Conservation (phyloP, 2,797 vertebrate genomes). For the Microcaecilia unicolor region DNA sequence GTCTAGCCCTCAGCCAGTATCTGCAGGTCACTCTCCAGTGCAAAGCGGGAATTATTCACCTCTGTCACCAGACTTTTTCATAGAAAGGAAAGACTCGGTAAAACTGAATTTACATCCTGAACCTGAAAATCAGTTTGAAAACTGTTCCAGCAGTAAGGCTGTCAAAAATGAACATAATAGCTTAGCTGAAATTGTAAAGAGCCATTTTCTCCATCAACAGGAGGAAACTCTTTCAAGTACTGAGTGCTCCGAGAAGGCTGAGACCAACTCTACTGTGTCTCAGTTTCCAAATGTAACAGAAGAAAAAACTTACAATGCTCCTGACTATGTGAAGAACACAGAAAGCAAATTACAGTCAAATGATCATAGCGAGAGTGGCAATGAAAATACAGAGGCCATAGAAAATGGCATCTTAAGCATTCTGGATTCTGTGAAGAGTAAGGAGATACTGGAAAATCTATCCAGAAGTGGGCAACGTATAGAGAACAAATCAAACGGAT, state of each 20-base stretch:
- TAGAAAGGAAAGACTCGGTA: conserved; percentile 1
- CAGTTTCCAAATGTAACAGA: conserved; percentile 1
- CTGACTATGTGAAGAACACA: not conserved
- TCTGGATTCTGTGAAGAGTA: conserved; percentile 7
- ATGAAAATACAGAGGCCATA: not conserved
- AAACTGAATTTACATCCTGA: not conserved
- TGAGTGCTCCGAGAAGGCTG: not conserved
- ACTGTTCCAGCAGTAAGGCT: not conserved
- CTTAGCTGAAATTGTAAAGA: not conserved
- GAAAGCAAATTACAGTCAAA: not conserved
- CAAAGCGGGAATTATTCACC: conserved; percentile 33
- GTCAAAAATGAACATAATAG: not conserved
- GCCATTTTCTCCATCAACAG: conserved; percentile 3
- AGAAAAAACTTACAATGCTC: not conserved
- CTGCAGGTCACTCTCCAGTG: conserved; percentile 19
- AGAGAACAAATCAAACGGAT: not conserved
- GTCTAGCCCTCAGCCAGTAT: not conserved
- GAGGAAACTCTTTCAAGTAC: not conserved
- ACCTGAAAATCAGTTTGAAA: not conserved
- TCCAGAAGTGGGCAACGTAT: conserved; percentile 41
- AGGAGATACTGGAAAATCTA: not conserved
- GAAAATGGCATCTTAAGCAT: not conserved
- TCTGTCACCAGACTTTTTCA: conserved; percentile 28
- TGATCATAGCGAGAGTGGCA: not conserved
- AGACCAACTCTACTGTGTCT: not conserved